phyloP scores from a whole-genome alignment of 2,888 invertebrate genomes.

The Junonia oenone region DNA sequence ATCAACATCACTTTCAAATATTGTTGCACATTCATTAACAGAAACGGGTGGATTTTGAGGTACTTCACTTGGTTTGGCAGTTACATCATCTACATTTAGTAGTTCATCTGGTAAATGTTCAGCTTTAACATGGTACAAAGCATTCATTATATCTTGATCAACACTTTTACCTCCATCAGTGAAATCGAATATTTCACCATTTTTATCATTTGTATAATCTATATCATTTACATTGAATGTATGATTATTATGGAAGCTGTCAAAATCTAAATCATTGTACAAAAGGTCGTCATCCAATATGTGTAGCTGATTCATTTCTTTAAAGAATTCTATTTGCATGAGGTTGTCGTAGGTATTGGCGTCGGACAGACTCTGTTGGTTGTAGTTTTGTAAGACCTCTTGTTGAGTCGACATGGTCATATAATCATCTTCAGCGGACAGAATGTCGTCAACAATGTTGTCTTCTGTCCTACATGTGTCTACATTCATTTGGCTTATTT shows the following conservation, averaged over 20 bases:
- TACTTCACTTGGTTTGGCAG: slow-evolving; percentile 37
- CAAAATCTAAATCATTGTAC: slow-evolving; percentile 67
- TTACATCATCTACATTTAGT: slow-evolving; percentile 45
- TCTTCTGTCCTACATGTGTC: slow-evolving; percentile 54
- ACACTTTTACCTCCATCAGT: slow-evolving; percentile 48
- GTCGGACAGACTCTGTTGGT: slow-evolving; percentile 36
- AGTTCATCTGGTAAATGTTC: slow-evolving; percentile 57
- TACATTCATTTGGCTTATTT: slow-evolving; percentile 28
- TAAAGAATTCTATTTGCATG: slow-evolving; percentile 65
- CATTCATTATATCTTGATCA: slow-evolving; percentile 65
- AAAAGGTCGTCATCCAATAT: slow-evolving; percentile 64
- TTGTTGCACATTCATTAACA: slow-evolving; percentile 66
- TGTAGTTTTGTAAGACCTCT: slow-evolving; percentile 44
- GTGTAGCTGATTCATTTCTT: slow-evolving; percentile 68
- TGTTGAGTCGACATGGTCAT: slow-evolving; percentile 55
- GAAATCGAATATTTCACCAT: slow-evolving; percentile 58
- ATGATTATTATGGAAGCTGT: slow-evolving; percentile 57
- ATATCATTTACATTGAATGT: slow-evolving; percentile 55
- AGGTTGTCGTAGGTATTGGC: slow-evolving; percentile 47
- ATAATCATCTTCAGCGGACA: slow-evolving; percentile 69
- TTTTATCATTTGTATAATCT: slow-evolving; percentile 50
- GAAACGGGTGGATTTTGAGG: slow-evolving; percentile 40
- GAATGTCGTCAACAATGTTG: slow-evolving; percentile 67
- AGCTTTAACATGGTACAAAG: slow-evolving; percentile 51
- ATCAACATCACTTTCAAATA: slow-evolving; percentile 71